A percentile compares a stretch with the other conserved stretches of the same genome.
Conservation (phyloP, 1,140 invertebrate species). For the Atta cephalotes region DNA sequence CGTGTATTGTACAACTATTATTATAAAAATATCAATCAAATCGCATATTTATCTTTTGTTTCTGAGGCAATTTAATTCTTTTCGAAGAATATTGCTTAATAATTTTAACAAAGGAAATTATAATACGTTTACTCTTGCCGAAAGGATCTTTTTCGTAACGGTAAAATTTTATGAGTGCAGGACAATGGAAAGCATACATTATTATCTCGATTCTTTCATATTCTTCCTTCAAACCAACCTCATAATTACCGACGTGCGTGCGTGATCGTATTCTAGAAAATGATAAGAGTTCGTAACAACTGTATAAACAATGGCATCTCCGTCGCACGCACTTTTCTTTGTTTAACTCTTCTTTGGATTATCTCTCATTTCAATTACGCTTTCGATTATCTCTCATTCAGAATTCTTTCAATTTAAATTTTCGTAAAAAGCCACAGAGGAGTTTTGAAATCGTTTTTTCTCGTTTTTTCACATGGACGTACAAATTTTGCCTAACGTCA, state of each 20-base stretch:
- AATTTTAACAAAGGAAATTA: background rate
- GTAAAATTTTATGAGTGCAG: background rate
- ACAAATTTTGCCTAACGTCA: slow-evolving; percentile 4
- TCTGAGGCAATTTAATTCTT: background rate
- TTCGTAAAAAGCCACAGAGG: no score
- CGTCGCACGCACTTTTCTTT: background rate
- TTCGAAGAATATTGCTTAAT: slow-evolving; percentile 13
- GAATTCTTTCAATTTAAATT: slow-evolving; percentile 6
- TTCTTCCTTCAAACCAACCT: background rate
- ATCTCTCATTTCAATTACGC: background rate
- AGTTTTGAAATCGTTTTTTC: background rate
- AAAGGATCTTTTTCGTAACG: background rate
- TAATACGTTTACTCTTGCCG: background rate
- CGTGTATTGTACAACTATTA: background rate
- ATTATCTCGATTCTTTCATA: background rate
- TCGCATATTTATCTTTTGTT: background rate
- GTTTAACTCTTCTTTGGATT: background rate
- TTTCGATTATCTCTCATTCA: background rate
- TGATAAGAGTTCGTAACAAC: background rate
- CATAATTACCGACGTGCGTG: slow-evolving; percentile 2
- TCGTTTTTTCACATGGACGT: slow-evolving; percentile 15
- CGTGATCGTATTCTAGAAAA: background rate
- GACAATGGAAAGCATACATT: slow-evolving; percentile 25
- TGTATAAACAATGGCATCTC: background rate
- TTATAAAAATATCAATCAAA: slow-evolving; percentile 4